Evolutionary conservation across 2,797 vertebrate genomes (phyloP).

Genomic region (Psittacula echo): DNA sequence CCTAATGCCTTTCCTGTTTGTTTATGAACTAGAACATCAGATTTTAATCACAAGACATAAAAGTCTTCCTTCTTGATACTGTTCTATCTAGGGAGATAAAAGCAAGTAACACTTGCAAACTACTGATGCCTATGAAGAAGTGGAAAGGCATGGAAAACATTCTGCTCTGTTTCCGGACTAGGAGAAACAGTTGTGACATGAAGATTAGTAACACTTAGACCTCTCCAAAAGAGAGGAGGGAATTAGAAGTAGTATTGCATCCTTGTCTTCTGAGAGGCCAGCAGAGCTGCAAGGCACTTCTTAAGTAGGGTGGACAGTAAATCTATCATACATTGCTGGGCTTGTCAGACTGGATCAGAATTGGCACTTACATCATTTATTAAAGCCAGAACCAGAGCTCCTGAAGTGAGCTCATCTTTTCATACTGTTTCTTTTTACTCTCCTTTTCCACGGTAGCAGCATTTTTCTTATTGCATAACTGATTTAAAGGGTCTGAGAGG

Average conservation of each 20-base stretch:
- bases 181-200: neutral
- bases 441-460: neutral
- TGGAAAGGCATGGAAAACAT: neutral
- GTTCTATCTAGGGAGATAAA: neutral
- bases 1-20: neutral
- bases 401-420: neutral
- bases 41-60: neutral
- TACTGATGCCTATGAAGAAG: neutral
- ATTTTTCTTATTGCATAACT: conserved; percentile 46
- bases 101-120: neutral
- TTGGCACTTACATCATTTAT: neutral
- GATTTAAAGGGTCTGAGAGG: conserved; percentile 53
- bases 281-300: neutral
- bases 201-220: neutral
- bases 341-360: neutral
- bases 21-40: neutral
- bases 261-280: neutral
- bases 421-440: neutral
- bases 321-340: neutral
- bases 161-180: neutral
- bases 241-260: neutral
- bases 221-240: neutral
- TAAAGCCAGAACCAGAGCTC: neutral
- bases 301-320: neutral
- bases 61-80: neutral